Evolutionary conservation across 1,140 invertebrate species (phyloP), one percentile per base, ranked within the genome.

Genomic region (Drosophila quadrilineata): DNA sequence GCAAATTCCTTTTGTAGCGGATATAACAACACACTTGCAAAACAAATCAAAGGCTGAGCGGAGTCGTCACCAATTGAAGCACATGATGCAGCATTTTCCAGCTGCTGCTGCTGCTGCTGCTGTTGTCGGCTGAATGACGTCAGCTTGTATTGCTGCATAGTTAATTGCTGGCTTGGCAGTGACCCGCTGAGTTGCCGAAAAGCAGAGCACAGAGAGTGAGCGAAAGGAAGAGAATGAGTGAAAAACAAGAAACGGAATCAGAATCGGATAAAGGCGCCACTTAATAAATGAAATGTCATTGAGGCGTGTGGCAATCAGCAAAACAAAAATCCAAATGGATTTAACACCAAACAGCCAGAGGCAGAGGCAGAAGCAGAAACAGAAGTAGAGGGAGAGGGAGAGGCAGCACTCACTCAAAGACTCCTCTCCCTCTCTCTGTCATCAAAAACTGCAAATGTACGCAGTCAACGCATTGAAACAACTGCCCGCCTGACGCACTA

Each of bases 211-310:
- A n/a, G n/a, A n/a, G n/a, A 43, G 3, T 6, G 2, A 14, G 12
- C 10, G 29, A n/a, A 35, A 40, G 45, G 29, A 50, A 49, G 8
- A 10, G 21, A 21, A 31, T 49, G 1, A 35, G 9, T 24, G 38
- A 38, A 8, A 12, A 40, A 50, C 41, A 50, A 38, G 17, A 29
- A 58, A 26, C 6, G 33, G 12, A 35, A 21, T 26, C 10, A 45
- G 17, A 50, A 24, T 17, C 8, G n/a, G 26, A 28, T 10, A 45
- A 22, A 22, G 26, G 35, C 62, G 70, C 33, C 79, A 85, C 75
- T 85, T 85, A 85, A 85, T 85, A 85, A 85, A 85, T 85, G 79
- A 79, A 85, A 79, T 85, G 79, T 85, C 79, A 85, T 85, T 85
- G 71, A 85, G 74, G 79, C 74, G 68, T 85, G 79, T 53, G 79